phyloP scores from a whole-genome alignment of 1,140 invertebrate species.

The Heliothis subflexa region DNA sequence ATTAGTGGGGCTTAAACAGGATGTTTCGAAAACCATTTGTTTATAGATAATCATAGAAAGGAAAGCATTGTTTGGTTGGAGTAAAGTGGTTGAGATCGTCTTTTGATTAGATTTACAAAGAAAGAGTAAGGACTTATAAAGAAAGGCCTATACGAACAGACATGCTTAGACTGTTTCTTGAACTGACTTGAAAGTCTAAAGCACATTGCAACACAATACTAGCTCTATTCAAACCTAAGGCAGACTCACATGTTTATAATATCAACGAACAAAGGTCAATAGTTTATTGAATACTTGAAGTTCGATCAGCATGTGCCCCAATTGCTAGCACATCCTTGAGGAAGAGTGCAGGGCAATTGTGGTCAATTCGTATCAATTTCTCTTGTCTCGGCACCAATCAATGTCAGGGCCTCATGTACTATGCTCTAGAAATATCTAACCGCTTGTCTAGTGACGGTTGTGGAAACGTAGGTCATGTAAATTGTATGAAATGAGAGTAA shows the following conservation, averaged over 20 bases:
- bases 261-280: neutral
- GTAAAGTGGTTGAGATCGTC: no score
- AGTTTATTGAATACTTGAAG: conserved; percentile 12
- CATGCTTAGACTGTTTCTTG: no score
- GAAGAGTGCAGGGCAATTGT: conserved; percentile 40
- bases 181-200: no score
- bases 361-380: conserved; percentile 45
- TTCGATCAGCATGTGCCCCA: conserved; percentile 36
- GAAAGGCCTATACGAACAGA: no score
- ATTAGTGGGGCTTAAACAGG: neutral
- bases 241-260: no score
- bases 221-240: no score
- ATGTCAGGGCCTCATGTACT: conserved; percentile 35
- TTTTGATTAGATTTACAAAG: no score
- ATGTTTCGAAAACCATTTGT: neutral
- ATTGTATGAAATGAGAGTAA: neutral
- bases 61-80: neutral
- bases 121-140: no score
- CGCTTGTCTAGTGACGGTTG: neutral
- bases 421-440: conserved; percentile 18
- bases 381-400: conserved; percentile 42
- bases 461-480: neutral
- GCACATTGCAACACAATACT: no score
- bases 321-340: conserved; percentile 33
- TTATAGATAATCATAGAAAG: neutral